These are phyloP conservation scores for Teleogryllus occipitalis DNA, from an alignment of 1,140 invertebrate genomes.

Conservation along the genomic window DNA sequence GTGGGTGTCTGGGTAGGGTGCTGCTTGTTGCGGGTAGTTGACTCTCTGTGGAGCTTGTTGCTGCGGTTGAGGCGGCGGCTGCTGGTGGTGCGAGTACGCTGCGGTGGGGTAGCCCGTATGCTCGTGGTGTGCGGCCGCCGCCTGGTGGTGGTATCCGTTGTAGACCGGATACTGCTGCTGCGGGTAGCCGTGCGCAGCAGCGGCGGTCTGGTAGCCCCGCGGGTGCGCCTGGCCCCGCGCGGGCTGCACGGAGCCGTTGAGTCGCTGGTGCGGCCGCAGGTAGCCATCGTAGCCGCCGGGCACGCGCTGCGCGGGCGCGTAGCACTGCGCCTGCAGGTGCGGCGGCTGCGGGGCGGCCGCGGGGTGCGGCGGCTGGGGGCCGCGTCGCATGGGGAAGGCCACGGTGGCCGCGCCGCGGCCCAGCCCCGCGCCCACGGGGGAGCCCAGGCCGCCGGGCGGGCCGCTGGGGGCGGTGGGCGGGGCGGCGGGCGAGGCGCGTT, in stretches of 20 bases:
- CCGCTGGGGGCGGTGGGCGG: too few relatives aligned
- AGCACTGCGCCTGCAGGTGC: neutral
- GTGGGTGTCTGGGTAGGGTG: slow-evolving; percentile 7
- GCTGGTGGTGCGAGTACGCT: neutral
- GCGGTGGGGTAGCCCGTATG: neutral
- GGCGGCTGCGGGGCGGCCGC: slow-evolving; percentile 4
- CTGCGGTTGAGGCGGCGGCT: slow-evolving; percentile 3
- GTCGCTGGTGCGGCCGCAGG: neutral
- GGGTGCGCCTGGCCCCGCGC: neutral
- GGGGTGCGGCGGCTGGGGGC: neutral
- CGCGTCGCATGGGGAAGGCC: neutral
- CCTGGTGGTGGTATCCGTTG: neutral
- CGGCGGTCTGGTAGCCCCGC: slow-evolving; percentile 9
- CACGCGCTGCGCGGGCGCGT: slow-evolving; percentile 18
- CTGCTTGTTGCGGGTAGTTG: neutral
- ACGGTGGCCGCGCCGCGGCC: neutral
- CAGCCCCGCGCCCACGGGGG: neutral
- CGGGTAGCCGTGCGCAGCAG: neutral
- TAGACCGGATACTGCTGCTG: neutral
- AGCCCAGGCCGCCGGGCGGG: neutral
- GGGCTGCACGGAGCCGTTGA: neutral
- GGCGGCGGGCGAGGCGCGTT: neutral
- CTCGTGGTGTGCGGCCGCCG: neutral
- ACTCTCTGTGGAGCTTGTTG: slow-evolving; percentile 26
- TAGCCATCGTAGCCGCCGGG: neutral